Conservation (phyloP, 1,140 invertebrate genomes). For the Gryllus bimaculatus region DNA sequence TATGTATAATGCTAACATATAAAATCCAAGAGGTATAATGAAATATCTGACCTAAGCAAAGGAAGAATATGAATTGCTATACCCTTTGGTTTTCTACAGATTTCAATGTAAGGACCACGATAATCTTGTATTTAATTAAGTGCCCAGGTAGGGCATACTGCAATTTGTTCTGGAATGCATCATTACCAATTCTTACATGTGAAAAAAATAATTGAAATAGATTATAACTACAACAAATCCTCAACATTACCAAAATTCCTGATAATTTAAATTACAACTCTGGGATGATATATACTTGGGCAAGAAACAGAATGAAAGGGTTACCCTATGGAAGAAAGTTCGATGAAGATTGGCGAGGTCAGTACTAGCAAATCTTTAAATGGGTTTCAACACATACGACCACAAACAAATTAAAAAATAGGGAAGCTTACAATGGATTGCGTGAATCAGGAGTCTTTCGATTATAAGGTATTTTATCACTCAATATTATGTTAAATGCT, state of each 20-base stretch:
- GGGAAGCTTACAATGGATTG: constrained; percentile 53
- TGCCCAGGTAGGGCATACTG: too few relatives aligned
- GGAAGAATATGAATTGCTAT: too few relatives aligned
- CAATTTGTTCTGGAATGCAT: too few relatives aligned
- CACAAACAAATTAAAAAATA: constrained; percentile 31
- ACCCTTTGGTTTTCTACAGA: too few relatives aligned
- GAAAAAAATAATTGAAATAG: too few relatives aligned
- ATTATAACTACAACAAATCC: not conserved
- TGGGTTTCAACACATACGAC: not conserved
- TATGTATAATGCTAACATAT: too few relatives aligned
- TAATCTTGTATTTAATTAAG: too few relatives aligned
- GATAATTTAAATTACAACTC: not conserved
- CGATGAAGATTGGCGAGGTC: not conserved
- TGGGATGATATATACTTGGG: not conserved
- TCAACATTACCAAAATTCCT: not conserved
- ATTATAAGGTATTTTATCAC: constrained; percentile 79
- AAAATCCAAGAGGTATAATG: too few relatives aligned
- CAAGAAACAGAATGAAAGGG: not conserved
- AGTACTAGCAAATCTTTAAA: not conserved
- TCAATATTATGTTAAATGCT: constrained; percentile 82
- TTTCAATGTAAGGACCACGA: too few relatives aligned
- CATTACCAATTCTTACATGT: too few relatives aligned
- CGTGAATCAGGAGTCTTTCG: constrained; percentile 73
- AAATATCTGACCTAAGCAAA: too few relatives aligned
- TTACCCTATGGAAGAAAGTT: not conserved